phyloP scores from a whole-genome alignment of 2,113 vertebrate species.

The Acrocephalus arundinaceus region DNA sequence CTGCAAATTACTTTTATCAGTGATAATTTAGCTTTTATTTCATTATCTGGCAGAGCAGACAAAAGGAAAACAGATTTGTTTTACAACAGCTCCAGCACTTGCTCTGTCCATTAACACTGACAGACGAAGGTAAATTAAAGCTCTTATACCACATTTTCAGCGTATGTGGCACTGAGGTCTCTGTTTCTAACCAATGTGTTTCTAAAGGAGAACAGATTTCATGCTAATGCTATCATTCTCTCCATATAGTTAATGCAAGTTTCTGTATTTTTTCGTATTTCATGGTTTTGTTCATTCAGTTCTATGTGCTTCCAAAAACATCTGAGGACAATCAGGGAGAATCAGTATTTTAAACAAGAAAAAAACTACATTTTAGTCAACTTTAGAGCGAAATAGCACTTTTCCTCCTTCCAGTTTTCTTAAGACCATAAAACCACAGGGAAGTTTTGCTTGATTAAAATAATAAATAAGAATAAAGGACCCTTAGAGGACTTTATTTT shows the following conservation, averaged over 20 bases:
- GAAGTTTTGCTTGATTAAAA: constrained; percentile 11
- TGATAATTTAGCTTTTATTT: constrained; percentile 78
- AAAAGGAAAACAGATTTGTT: constrained; percentile 71
- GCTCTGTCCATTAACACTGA: constrained; percentile 66
- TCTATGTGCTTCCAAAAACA: not conserved
- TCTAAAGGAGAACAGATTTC: not conserved
- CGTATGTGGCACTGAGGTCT: constrained; percentile 16
- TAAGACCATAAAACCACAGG: constrained; percentile 33
- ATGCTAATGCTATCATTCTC: not conserved
- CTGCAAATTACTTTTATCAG: constrained; percentile 75
- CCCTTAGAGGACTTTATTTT: not conserved
- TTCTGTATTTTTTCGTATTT: not conserved
- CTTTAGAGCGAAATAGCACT: constrained; percentile 4
- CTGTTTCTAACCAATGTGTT: not conserved
- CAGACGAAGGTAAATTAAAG: constrained; percentile 63
- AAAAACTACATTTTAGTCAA: constrained; percentile 48
- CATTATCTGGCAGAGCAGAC: constrained; percentile 74
- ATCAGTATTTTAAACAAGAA: not conserved
- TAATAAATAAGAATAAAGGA: not conserved
- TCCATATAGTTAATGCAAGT: not conserved
- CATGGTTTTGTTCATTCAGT: not conserved
- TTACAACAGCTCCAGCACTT: constrained; percentile 66
- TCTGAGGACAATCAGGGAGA: not conserved
- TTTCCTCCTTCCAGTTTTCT: constrained; percentile 15
- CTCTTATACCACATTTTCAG: constrained; percentile 49